Evolutionary conservation across 1,140 invertebrate species (phyloP).

Genomic region (Brachionus rotundiformis): DNA sequence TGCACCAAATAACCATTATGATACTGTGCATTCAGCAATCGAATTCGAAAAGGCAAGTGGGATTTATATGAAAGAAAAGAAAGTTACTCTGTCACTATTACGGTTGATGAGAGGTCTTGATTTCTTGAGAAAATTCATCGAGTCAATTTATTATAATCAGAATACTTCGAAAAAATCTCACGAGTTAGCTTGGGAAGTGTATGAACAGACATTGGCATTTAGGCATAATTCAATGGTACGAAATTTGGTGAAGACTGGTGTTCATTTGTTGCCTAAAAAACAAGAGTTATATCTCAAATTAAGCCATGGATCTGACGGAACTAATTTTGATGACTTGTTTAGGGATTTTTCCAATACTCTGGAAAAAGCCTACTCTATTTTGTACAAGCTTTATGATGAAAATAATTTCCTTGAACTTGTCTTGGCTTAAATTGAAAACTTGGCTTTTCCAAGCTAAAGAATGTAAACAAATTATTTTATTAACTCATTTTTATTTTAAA

Average conservation of each 20-base stretch:
- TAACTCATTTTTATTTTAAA: neutral
- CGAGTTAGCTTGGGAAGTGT: constrained; percentile 28
- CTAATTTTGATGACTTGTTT: neutral
- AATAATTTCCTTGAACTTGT: constrained; percentile 45
- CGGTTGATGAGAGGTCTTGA: constrained; percentile 47
- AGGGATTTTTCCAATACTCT: neutral
- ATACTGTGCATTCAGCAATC: constrained; percentile 27
- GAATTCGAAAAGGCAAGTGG: constrained; percentile 7
- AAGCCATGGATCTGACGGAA: neutral
- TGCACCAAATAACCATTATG: neutral
- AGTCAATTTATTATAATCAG: constrained; percentile 38
- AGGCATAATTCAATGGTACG: constrained; percentile 8
- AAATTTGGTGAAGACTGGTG: constrained; percentile 34
- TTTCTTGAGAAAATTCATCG: constrained; percentile 40
- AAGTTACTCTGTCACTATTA: constrained; percentile 16
- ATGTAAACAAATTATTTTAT: no score
- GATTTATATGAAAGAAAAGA: constrained; percentile 9
- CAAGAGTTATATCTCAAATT: neutral
- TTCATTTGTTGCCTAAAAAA: constrained; percentile 49
- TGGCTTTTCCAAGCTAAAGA: no score
- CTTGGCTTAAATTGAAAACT: neutral
- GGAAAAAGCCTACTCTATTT: constrained; percentile 33
- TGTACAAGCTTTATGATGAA: constrained; percentile 35
- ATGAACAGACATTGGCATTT: constrained; percentile 42
- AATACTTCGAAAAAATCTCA: constrained; percentile 14